Evolutionary conservation across 2,113 vertebrate species (phyloP), one percentile per base, ranked within the genome.

Genomic region (Marmota monax): DNA sequence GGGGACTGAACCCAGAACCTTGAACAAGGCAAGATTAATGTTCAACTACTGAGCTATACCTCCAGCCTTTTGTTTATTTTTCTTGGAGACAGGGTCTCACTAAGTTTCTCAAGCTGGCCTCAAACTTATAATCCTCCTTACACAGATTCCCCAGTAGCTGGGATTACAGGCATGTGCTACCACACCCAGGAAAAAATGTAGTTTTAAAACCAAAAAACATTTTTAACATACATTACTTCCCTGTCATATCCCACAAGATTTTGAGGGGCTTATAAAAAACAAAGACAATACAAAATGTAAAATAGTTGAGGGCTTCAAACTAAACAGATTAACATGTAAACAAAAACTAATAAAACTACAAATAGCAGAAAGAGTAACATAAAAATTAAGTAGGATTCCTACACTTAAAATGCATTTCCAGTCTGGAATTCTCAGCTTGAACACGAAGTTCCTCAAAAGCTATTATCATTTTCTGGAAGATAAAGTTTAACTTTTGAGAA

Each of bases 371-470:
- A 93, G 20, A 93, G 4, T 72, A 95, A 76, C 39, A 65, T 84
- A 83, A 96, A 97, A 96, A 92, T 87, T 94, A 96, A 97, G 89
- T 20, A 95, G 48, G 65, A 96, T 95, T 61, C 98, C 96, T 97
- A 99, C 99, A 87, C 96, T 98, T 99, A 93, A 98, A 98, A 94
- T 97, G 97, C 98, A 99, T 98, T 97, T 99, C 99, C 95, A 98
- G 48, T 96, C 98, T 99, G 95, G 99, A 98, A 53, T 98, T 98
- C 97, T 99, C 99, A 92, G 99, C 98, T 98, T 98, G 99, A 79
- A 98, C 69, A 87, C 97, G 98, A 97, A 99, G 99, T 92, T 98
- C 99, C 92, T 99, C 99, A 98, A 99, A 99, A 72, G 99, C 99
- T 96, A 95, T 94, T 95, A 99, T 97, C 98, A 99, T 98, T 98